Evolutionary conservation across 1,140 invertebrate genomes (phyloP).

Genomic region (Dendrolimus kikuchii): DNA sequence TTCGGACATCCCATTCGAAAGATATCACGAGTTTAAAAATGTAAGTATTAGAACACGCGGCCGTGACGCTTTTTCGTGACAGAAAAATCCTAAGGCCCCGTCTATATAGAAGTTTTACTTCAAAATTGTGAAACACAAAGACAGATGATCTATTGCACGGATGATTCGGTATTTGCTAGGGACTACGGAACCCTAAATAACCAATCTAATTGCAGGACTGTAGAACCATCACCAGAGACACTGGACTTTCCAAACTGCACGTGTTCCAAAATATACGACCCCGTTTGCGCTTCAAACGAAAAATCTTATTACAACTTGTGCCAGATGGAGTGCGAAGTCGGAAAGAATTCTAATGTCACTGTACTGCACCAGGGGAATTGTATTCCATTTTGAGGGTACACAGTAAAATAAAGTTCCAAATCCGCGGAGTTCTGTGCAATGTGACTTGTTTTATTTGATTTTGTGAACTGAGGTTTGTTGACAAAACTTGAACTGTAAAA

Average conservation of each 20-base stretch:
- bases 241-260: slow-evolving; percentile 21
- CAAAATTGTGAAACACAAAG: no score
- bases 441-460: no score
- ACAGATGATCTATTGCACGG: no score
- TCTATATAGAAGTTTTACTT: no score
- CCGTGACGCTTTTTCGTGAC: no score
- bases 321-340: slow-evolving; percentile 39
- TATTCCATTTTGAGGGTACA: slow-evolving; percentile 31
- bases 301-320: slow-evolving; percentile 38
- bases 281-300: slow-evolving; percentile 31
- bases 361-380: slow-evolving; percentile 34
- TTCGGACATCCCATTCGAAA: no score
- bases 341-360: slow-evolving; percentile 19
- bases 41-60: no score
- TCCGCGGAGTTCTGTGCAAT: neutral
- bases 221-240: slow-evolving; percentile 2
- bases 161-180: no score
- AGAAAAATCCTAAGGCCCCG: no score
- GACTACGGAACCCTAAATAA: neutral
- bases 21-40: no score
- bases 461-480: no score
- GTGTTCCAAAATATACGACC: slow-evolving; percentile 39
- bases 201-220: slow-evolving; percentile 8
- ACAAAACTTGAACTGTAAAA: no score
- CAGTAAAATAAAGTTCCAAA: neutral